These are phyloP conservation scores for Isichthys henryi DNA, from an alignment of 2,113 vertebrate species.

Conservation along the genomic window DNA sequence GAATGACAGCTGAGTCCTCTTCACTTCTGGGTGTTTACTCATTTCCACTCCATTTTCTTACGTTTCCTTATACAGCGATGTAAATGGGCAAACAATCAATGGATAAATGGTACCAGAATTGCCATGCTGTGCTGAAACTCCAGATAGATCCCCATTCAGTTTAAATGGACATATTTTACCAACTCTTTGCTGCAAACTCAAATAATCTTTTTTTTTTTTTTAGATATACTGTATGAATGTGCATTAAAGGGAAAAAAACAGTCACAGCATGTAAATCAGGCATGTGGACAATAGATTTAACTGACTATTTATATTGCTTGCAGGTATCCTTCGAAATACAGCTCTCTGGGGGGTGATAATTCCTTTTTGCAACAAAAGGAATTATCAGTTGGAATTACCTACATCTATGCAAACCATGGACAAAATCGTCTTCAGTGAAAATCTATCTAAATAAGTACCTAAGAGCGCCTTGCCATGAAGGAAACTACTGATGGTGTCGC, in stretches of 20 bases:
- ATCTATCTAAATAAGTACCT: neutral
- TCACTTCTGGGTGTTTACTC: neutral
- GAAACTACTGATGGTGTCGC: neutral
- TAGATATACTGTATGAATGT: neutral
- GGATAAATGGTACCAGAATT: neutral
- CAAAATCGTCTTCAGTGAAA: neutral
- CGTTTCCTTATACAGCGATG: neutral
- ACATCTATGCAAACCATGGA: neutral
- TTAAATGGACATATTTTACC: constrained; percentile 4
- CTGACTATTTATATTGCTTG: constrained; percentile 1
- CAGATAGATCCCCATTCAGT: neutral
- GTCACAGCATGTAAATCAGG: constrained; percentile 7
- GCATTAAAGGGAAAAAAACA: constrained; percentile 13
- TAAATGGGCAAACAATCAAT: constrained; percentile 19
- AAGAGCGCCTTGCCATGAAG: neutral
- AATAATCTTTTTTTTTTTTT: neutral
- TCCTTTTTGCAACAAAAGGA: neutral
- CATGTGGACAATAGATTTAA: constrained; percentile 6
- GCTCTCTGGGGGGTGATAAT: neutral
- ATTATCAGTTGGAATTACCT: neutral
- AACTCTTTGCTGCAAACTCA: neutral
- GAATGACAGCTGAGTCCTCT: constrained; percentile 13
- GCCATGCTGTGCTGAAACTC: neutral
- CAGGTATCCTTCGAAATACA: neutral
- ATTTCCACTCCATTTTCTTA: constrained; percentile 10